Evolutionary conservation across 2,797 vertebrate species (phyloP).

Genomic region (Enoplosus armatus): DNA sequence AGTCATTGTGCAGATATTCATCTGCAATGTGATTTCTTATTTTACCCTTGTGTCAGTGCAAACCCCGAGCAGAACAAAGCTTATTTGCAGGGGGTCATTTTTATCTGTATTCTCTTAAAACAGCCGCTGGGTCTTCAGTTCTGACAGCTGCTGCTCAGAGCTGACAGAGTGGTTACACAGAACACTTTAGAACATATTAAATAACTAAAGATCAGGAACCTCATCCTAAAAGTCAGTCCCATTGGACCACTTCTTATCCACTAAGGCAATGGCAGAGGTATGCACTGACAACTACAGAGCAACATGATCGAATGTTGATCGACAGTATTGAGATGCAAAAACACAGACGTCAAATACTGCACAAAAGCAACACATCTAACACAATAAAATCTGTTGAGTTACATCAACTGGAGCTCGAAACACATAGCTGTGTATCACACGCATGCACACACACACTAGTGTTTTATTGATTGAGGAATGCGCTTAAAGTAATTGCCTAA

Average conservation of each 20-base stretch:
- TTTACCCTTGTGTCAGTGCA: slow-evolving; percentile 44
- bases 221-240: slow-evolving; percentile 17
- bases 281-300: neutral
- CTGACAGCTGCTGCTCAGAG: slow-evolving; percentile 52
- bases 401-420: slow-evolving; percentile 4
- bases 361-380: neutral
- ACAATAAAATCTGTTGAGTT: neutral
- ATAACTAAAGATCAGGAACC: slow-evolving; percentile 13
- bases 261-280: neutral
- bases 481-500: slow-evolving; percentile 79
- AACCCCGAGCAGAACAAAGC: slow-evolving; percentile 46
- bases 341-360: neutral
- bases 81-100: slow-evolving; percentile 50
- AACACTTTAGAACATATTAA: slow-evolving; percentile 37
- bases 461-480: slow-evolving; percentile 77
- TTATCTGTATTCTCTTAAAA: slow-evolving; percentile 51
- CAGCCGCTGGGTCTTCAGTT: slow-evolving; percentile 49
- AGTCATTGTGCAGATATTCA: slow-evolving; percentile 68
- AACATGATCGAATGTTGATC: neutral
- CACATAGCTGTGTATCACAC: slow-evolving; percentile 3
- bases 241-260: slow-evolving; percentile 14
- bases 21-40: slow-evolving; percentile 72
- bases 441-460: slow-evolving; percentile 11
- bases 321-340: neutral
- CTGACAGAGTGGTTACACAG: slow-evolving; percentile 33